Evolutionary conservation across 1,140 invertebrate genomes (phyloP).

Genomic region (Epicauta chinensis): DNA sequence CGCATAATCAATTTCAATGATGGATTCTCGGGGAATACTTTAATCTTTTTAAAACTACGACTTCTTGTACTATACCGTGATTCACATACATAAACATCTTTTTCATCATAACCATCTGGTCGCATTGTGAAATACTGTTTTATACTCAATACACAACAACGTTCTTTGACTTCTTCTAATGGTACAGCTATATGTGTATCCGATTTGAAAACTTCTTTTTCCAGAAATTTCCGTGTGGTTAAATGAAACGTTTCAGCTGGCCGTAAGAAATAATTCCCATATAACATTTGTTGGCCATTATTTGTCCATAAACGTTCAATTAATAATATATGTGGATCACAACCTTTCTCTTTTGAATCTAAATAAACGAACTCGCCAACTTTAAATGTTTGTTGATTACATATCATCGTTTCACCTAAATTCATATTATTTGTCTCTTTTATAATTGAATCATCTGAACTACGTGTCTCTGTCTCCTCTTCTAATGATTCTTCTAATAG

Average conservation of each 20-base stretch:
- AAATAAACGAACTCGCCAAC: slow-evolving; percentile 91
- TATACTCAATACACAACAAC: slow-evolving; percentile 90
- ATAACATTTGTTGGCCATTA: slow-evolving; percentile 77
- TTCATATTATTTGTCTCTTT: slow-evolving; percentile 30
- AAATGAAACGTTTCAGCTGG: slow-evolving; percentile 88
- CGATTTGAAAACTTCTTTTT: slow-evolving; percentile 95
- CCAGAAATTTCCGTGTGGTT: slow-evolving; percentile 89
- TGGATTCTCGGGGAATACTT: slow-evolving; percentile 73
- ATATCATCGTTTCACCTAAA: slow-evolving; percentile 52
- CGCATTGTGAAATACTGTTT: slow-evolving; percentile 91
- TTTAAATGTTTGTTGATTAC: slow-evolving; percentile 66
- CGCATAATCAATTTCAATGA: slow-evolving; percentile 61
- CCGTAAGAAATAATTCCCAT: slow-evolving; percentile 80
- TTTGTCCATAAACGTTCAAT: slow-evolving; percentile 87
- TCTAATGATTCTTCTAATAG: slow-evolving; percentile 67
- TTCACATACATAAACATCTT: slow-evolving; percentile 97
- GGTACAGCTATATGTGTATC: slow-evolving; percentile 78
- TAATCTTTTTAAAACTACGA: slow-evolving; percentile 85
- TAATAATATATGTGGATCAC: slow-evolving; percentile 77
- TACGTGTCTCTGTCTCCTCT: slow-evolving; percentile 59
- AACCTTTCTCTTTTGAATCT: slow-evolving; percentile 67
- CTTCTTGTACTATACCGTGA: slow-evolving; percentile 83
- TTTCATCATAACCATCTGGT: slow-evolving; percentile 83
- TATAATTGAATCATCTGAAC: slow-evolving; percentile 40
- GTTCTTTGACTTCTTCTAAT: slow-evolving; percentile 81